Evolutionary conservation across 2,888 invertebrate species (phyloP), one percentile per base, ranked within the genome.

Genomic region (Patella depressa): DNA sequence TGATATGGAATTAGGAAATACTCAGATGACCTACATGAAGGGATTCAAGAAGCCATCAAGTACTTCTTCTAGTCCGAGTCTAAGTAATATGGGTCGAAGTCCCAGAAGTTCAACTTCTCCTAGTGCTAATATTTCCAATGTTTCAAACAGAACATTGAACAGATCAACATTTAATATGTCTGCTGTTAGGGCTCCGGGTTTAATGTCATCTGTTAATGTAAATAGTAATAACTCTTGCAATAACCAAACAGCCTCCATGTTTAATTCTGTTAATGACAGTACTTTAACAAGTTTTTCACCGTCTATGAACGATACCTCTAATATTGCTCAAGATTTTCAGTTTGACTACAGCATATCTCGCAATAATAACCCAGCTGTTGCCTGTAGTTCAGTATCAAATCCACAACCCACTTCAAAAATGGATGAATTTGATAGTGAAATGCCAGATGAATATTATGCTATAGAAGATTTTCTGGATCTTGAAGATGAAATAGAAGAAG

Each of bases 1-100:
- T 19, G 86, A 87, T 80, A 82, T 83, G 12, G 78, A 84, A 53
- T 77, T 87, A 53, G 86, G 85, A 14, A 87, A 88, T 73, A 83
- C 86, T 19, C 86, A 87, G 79, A 83, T 83, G 45, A 81, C 81
- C 55, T 86, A 85, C 72, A 85, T 86, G 80, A 81, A 83, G 12
- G 78, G 79, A 11, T 86, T 85, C 73, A 84, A 77, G 45, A 72
- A 78, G 15, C 81, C 80, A 55, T 81, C 84, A 7, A 14, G 78
- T 54, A 74, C 71, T 24, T 73, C 78, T 17, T 74, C 79, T 34
- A 74, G 65, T 65, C 65, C 65, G 15, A 65, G 65, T 14, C 24
- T 65, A 11, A 24, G 19, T 65, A 45, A 45, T 45, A 4, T 65
- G 19, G 65, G 65, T n/a, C 19, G 53, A 53, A 74, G 74, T 74